phyloP scores from a whole-genome alignment of 2,797 vertebrate species.

The Mus minutoides region DNA sequence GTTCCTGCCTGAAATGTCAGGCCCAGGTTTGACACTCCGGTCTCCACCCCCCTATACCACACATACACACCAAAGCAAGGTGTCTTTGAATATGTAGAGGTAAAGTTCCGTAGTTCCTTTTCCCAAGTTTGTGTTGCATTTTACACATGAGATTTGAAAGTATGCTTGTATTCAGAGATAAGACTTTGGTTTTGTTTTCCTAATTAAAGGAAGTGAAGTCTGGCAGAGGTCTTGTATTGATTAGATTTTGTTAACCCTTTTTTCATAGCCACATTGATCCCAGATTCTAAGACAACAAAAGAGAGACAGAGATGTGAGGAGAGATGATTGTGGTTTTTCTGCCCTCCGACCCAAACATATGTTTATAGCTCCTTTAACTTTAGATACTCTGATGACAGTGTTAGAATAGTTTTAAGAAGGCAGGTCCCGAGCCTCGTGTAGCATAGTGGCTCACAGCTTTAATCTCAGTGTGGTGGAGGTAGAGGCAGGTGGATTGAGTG shows the following conservation, averaged over 20 bases:
- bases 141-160: slow-evolving; percentile 4
- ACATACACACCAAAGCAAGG: not conserved
- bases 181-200: slow-evolving; percentile 59
- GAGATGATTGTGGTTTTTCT: not conserved
- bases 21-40: not conserved
- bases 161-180: slow-evolving; percentile 43
- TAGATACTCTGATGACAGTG: not conserved
- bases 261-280: not conserved
- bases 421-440: not conserved
- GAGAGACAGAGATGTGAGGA: not conserved
- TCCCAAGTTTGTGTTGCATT: slow-evolving; percentile 24
- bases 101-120: slow-evolving; percentile 15
- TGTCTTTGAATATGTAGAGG: not conserved
- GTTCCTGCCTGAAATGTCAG: not conserved
- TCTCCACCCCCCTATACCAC: not conserved
- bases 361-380: not conserved
- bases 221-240: not conserved
- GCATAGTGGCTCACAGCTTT: not conserved
- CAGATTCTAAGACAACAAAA: slow-evolving; percentile 9
- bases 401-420: slow-evolving; percentile 35
- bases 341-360: not conserved
- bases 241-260: slow-evolving; percentile 28
- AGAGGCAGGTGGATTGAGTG: not conserved
- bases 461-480: not conserved
- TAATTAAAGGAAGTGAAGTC: slow-evolving; percentile 56